phyloP scores from a whole-genome alignment of 2,113 vertebrate species.

The Lophura nycthemera region DNA sequence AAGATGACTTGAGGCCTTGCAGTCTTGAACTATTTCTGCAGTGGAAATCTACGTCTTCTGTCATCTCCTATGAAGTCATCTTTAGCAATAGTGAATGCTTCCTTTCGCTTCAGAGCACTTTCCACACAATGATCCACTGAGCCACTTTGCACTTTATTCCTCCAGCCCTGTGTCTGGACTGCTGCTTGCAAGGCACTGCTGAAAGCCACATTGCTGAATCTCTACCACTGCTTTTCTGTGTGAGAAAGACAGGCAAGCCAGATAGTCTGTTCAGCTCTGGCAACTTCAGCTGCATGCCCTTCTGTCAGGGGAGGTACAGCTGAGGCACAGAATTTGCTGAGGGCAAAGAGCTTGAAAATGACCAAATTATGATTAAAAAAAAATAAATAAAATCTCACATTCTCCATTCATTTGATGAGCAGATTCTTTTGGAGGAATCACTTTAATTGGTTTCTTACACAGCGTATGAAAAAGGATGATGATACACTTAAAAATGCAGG shows the following conservation, averaged over 20 bases:
- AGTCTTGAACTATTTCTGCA: not conserved
- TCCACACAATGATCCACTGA: not conserved
- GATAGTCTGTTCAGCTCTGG: not conserved
- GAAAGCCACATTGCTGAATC: not conserved
- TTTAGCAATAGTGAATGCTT: not conserved
- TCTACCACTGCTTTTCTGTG: not conserved
- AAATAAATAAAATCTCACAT: not conserved
- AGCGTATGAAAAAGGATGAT: not conserved
- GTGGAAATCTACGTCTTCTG: not conserved
- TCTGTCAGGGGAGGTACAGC: not conserved
- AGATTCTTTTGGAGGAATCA: not conserved
- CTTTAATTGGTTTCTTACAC: not conserved
- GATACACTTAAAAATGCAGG: not conserved
- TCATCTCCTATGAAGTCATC: not conserved
- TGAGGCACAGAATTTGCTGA: not conserved
- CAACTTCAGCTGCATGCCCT: not conserved
- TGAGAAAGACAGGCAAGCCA: not conserved
- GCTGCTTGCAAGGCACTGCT: not conserved
- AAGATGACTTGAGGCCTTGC: fast-evolving
- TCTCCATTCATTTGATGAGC: not conserved
- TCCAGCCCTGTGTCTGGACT: not conserved
- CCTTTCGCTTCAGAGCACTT: not conserved
- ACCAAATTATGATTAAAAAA: not conserved
- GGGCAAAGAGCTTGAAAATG: not conserved
- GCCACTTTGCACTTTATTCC: not conserved